A percentile compares a stretch with the other conserved stretches of the same genome.
Conservation (phyloP, 2,888 invertebrate genomes). For the Drosophila limbata region DNA sequence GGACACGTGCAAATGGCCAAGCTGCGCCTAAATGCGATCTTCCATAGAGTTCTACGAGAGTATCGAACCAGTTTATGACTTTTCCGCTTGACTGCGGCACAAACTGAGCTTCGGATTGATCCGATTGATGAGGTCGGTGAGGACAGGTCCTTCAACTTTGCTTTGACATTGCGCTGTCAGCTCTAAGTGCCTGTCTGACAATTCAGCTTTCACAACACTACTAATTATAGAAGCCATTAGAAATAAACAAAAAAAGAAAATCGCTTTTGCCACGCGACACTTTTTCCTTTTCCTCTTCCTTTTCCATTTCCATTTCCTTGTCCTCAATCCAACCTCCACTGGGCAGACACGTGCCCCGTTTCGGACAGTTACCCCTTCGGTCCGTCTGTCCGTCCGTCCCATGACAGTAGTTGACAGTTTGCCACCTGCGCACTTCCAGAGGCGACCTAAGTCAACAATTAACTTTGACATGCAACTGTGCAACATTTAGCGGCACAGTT, state of each 20-base stretch:
- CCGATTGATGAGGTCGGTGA: constrained; percentile 2
- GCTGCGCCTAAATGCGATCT: constrained; percentile 62
- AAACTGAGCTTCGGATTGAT: constrained; percentile 31
- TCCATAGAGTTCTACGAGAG: constrained; percentile 4
- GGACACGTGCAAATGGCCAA: constrained; percentile 62
- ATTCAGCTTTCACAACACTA: constrained; percentile 16
- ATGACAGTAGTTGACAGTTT: constrained; percentile 51
- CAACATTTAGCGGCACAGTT: constrained; percentile 29
- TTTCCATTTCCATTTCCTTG: not conserved
- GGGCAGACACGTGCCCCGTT: constrained; percentile 39
- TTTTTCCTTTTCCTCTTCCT: not conserved
- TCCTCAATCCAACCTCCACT: not conserved
- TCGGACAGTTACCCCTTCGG: constrained; percentile 3
- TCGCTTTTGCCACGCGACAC: constrained; percentile 39
- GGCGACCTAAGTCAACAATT: constrained; percentile 70
- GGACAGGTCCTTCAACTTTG: not conserved
- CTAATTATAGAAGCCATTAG: constrained; percentile 36
- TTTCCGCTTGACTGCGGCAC: constrained; percentile 37
- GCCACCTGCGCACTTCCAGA: constrained; percentile 50
- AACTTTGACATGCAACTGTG: constrained; percentile 71
- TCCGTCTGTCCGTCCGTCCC: not conserved
- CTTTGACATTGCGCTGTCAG: constrained; percentile 17
- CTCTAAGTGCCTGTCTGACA: constrained; percentile 9
- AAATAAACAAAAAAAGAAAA: constrained; percentile 10
- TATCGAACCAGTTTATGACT: constrained; percentile 39